These are phyloP conservation scores for Stegophylla sp. DNA, from an alignment of 2,888 invertebrate genomes.

Conservation along the genomic window DNA sequence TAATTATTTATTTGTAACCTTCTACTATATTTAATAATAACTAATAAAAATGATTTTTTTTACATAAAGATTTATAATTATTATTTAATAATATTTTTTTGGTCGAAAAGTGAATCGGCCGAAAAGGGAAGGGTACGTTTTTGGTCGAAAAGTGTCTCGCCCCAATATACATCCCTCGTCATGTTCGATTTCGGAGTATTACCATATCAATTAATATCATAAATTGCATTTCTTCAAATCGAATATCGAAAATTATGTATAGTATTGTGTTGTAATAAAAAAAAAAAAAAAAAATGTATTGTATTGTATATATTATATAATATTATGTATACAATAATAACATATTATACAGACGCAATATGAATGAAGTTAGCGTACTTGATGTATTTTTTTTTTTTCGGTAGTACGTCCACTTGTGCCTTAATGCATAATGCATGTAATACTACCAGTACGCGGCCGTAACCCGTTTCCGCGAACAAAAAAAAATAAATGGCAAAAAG, in stretches of 20 bases:
- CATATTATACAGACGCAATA: neutral
- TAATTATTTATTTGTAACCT: too few species aligned
- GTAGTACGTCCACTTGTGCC: constrained; percentile 56
- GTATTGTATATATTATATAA: neutral
- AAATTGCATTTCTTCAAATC: constrained; percentile 8
- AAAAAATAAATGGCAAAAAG: constrained; percentile 57
- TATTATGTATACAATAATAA: neutral
- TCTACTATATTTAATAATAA: too few species aligned
- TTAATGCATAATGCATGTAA: constrained; percentile 59
- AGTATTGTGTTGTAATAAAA: neutral
- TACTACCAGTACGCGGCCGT: constrained; percentile 53
- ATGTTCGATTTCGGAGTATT: neutral
- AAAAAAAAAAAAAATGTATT: too few species aligned
- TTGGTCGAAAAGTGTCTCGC: neutral
- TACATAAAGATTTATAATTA: too few species aligned
- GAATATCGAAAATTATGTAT: neutral
- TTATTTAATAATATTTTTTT: too few species aligned
- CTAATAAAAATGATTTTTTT: too few species aligned
- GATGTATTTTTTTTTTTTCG: constrained; percentile 46
- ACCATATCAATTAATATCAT: constrained; percentile 1
- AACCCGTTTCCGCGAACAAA: constrained; percentile 59
- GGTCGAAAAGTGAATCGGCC: too few species aligned
- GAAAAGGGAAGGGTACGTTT: neutral
- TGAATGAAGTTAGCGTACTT: constrained; percentile 45
- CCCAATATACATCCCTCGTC: neutral